These are phyloP conservation scores for Abscondita cerata DNA, from an alignment of 2,888 invertebrate genomes.

Conservation along the genomic window DNA sequence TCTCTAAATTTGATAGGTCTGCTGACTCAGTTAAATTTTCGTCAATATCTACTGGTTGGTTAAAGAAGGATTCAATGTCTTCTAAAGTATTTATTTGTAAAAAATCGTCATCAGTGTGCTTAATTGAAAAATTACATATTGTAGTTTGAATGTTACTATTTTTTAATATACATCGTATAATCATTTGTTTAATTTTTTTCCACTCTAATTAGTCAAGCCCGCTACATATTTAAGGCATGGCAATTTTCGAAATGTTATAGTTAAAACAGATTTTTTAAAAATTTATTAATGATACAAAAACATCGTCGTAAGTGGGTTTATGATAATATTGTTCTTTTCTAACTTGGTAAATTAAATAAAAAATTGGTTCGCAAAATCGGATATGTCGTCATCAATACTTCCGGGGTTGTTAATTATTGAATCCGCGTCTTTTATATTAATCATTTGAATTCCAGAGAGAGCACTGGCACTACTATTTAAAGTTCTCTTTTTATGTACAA, in stretches of 20 bases:
- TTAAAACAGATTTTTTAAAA: neutral
- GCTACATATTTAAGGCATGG: neutral
- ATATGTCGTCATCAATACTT: neutral
- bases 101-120: neutral
- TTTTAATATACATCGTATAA: neutral
- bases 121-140: neutral
- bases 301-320: too few species aligned
- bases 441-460: neutral
- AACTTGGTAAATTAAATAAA: neutral
- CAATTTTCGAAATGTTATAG: neutral
- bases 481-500: conserved; percentile 1
- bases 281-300: too few species aligned
- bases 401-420: neutral
- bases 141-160: neutral
- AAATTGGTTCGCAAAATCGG: neutral
- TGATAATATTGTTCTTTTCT: neutral
- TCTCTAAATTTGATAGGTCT: neutral
- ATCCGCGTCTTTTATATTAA: neutral
- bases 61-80: neutral
- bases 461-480: neutral
- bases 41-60: neutral
- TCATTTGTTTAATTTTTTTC: neutral
- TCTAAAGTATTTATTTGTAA: neutral
- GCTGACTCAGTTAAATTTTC: neutral
- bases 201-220: neutral